phyloP scores from a whole-genome alignment of 1,140 invertebrate genomes.

The Helicoverpa zea region DNA sequence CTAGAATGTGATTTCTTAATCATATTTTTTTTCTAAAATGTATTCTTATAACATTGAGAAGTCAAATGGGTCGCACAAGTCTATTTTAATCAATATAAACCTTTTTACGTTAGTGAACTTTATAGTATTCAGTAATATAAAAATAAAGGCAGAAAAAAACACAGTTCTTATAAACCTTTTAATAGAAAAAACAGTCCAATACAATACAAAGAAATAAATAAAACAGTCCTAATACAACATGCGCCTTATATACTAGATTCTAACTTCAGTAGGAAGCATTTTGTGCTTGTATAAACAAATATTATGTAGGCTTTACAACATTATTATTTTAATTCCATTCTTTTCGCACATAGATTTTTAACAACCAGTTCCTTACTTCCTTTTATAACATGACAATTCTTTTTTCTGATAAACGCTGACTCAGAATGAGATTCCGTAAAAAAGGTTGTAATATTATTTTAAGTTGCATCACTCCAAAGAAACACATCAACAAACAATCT shows the following conservation, averaged over 20 bases:
- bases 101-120: too few relatives aligned
- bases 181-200: slow-evolving; percentile 58
- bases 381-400: too few relatives aligned
- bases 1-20: too few relatives aligned
- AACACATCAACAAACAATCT: background rate
- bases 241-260: slow-evolving; percentile 1
- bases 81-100: too few relatives aligned
- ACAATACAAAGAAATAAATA: slow-evolving; percentile 57
- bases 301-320: background rate
- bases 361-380: too few relatives aligned
- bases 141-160: too few relatives aligned
- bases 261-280: slow-evolving; percentile 15
- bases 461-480: background rate
- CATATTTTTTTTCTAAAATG: too few relatives aligned
- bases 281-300: background rate
- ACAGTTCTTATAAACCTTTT: background rate
- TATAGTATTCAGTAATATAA: too few relatives aligned
- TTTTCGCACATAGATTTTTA: too few relatives aligned
- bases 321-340: too few relatives aligned
- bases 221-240: slow-evolving; percentile 18
- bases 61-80: too few relatives aligned
- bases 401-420: background rate
- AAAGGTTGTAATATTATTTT: background rate
- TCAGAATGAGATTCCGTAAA: background rate
- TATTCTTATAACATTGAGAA: too few relatives aligned